A percentile compares a stretch with the other conserved stretches of the same genome.
These are phyloP conservation scores for Pollenia angustigena DNA, from an alignment of 2,888 invertebrate species.

Conservation along the genomic window DNA sequence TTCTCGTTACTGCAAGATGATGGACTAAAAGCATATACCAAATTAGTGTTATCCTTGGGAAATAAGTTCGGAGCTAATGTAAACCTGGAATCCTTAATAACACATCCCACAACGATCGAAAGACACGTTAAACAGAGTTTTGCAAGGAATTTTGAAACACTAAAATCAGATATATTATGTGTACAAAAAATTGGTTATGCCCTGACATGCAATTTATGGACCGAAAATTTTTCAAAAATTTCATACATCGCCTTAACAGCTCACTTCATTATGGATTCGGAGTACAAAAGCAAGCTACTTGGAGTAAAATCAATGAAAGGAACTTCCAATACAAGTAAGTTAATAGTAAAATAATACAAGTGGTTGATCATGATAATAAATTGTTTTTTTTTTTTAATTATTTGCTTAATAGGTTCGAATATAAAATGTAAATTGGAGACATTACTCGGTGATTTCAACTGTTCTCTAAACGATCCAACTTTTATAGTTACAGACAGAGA, in stretches of 20 bases:
- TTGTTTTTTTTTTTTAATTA: too few relatives aligned
- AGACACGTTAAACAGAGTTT: constrained; percentile 29
- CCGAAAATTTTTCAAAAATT: constrained; percentile 60
- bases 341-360: background rate
- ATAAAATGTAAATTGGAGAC: constrained; percentile 49
- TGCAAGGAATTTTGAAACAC: constrained; percentile 1
- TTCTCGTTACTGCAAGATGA: constrained; percentile 27
- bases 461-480: constrained; percentile 51
- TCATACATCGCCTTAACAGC: constrained; percentile 51
- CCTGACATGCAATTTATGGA: constrained; percentile 65
- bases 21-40: constrained; percentile 21
- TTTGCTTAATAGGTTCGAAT: constrained; percentile 9
- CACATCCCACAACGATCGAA: constrained; percentile 36
- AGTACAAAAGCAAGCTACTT: constrained; percentile 43
- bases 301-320: constrained; percentile 46
- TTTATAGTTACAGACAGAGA: constrained; percentile 56
- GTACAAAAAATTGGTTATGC: constrained; percentile 58
- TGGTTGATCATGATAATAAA: too few relatives aligned
- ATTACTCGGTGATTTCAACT: constrained; percentile 53
- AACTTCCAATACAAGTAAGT: constrained; percentile 37
- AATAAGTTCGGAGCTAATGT: constrained; percentile 38
- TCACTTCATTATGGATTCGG: constrained; percentile 55
- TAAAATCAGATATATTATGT: constrained; percentile 23
- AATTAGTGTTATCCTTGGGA: constrained; percentile 20
- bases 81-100: constrained; percentile 26